Conservation (phyloP, 2,888 invertebrate species). For the Eupeodes luniger region DNA sequence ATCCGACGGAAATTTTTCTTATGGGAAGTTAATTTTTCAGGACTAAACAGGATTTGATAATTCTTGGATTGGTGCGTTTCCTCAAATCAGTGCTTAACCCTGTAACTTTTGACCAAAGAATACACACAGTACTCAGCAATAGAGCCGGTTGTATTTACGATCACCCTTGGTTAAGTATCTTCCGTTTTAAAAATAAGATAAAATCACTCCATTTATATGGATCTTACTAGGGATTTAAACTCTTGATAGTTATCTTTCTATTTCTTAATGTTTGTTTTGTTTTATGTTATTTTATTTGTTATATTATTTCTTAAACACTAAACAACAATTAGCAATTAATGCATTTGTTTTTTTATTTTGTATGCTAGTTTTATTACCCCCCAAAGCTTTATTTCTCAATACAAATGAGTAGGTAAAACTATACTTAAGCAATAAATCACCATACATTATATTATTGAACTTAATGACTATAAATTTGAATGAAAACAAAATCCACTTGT, state of each 20-base stretch:
- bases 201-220: background rate
- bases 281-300: background rate
- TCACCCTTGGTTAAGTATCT: background rate
- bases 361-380: background rate
- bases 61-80: too few species aligned
- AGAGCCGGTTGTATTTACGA: too few species aligned
- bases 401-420: background rate
- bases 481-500: conserved; percentile 1
- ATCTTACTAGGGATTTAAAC: too few species aligned
- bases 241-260: background rate
- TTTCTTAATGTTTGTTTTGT: background rate
- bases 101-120: too few species aligned
- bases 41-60: too few species aligned
- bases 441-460: background rate
- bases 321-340: conserved; percentile 9
- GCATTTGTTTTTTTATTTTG: background rate
- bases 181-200: background rate
- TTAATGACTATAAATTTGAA: conserved; percentile 17
- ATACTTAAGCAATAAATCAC: conserved; percentile 33
- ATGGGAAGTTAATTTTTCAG: too few species aligned
- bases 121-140: too few species aligned
- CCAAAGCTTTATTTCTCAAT: conserved; percentile 29
- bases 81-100: too few species aligned
- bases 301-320: too few species aligned
- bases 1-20: too few species aligned